Conservation (phyloP, 2,797 vertebrate genomes). For the Thripadectes ignobilis region DNA sequence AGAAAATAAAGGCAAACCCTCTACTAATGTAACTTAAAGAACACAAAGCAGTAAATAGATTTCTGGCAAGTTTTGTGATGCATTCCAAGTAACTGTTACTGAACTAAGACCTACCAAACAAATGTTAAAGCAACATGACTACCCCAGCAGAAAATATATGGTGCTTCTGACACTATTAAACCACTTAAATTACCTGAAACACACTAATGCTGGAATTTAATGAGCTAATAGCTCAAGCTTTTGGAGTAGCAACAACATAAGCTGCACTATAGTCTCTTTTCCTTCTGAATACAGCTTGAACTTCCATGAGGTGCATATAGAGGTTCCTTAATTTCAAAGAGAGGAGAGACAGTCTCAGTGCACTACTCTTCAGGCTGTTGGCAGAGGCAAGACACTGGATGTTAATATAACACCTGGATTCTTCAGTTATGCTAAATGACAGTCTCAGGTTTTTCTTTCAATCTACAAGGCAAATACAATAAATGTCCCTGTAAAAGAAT, state of each 20-base stretch:
- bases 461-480: conserved; percentile 30
- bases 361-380: not conserved
- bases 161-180: not conserved
- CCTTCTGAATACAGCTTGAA: not conserved
- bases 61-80: not conserved
- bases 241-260: not conserved
- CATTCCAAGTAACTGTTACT: not conserved
- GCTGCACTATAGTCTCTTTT: not conserved
- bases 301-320: not conserved
- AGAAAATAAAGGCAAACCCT: not conserved
- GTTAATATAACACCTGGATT: not conserved
- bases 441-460: not conserved
- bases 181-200: not conserved
- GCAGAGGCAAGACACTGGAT: not conserved
- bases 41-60: not conserved
- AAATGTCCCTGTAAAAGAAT: conserved; percentile 25
- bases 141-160: not conserved
- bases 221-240: not conserved
- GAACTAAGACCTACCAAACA: not conserved
- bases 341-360: not conserved
- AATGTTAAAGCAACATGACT: not conserved
- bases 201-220: not conserved
- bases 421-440: not conserved
- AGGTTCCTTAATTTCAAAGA: not conserved
- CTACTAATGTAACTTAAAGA: not conserved